Conservation (phyloP, 2,797 vertebrate species). For the Galagoides demidoff region DNA sequence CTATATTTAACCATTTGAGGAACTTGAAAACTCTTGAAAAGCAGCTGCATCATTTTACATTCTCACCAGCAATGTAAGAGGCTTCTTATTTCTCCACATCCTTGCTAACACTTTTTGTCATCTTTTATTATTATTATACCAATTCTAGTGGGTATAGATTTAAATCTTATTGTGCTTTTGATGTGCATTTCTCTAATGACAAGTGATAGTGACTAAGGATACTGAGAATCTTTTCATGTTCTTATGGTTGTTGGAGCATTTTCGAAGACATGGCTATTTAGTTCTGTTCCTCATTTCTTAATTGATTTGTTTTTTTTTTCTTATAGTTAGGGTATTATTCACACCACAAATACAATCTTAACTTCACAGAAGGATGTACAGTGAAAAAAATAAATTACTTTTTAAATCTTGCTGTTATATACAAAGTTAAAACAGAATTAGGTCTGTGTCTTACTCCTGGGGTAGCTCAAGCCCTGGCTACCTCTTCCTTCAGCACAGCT, state of each 20-base stretch:
- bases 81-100: not conserved
- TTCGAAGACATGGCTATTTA: not conserved
- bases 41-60: not conserved
- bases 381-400: not conserved
- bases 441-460: not conserved
- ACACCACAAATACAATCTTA: not conserved
- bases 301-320: not conserved
- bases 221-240: not conserved
- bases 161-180: not conserved
- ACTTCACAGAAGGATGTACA: not conserved
- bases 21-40: not conserved
- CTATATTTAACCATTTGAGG: not conserved
- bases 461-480: not conserved
- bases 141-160: not conserved
- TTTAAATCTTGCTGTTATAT: not conserved
- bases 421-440: not conserved
- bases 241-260: not conserved
- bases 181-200: not conserved
- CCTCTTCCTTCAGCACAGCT: not conserved
- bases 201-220: not conserved
- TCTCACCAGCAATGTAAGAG: not conserved
- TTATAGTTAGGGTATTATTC: not conserved
- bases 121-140: not conserved
- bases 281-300: not conserved
- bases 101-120: not conserved